Evolutionary conservation across 2,797 vertebrate genomes (phyloP).

Genomic region (Pantherophis alleghaniensis): DNA sequence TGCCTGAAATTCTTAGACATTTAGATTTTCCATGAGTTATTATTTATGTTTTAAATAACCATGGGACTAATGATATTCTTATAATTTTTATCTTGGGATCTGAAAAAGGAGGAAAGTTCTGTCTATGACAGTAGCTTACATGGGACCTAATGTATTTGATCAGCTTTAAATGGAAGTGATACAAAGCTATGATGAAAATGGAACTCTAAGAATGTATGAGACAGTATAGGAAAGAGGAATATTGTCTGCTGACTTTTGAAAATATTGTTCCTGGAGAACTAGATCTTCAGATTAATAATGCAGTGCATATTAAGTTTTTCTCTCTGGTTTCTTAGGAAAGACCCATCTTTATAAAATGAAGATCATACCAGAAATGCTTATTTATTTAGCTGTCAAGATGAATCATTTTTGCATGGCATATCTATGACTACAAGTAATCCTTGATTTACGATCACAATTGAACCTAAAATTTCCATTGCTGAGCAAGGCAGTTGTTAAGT

Average conservation of each 20-base stretch:
- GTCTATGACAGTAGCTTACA: neutral
- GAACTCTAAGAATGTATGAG: neutral
- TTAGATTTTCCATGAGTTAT: neutral
- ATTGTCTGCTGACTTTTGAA: slow-evolving; percentile 26
- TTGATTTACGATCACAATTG: neutral
- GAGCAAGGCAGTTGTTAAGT: neutral
- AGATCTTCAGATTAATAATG: neutral
- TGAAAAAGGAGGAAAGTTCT: neutral
- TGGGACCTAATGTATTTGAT: slow-evolving; percentile 10
- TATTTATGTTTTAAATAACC: neutral
- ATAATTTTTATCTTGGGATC: neutral
- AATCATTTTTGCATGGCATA: neutral
- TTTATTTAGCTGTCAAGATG: neutral
- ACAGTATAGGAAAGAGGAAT: neutral
- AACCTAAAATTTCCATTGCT: neutral
- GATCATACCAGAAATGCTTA: neutral
- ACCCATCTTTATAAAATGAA: neutral
- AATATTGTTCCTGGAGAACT: neutral
- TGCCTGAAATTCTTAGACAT: neutral
- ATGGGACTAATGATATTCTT: neutral
- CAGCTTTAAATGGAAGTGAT: slow-evolving; percentile 12
- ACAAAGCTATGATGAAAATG: slow-evolving; percentile 28
- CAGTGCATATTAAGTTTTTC: neutral
- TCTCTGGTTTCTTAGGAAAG: slow-evolving; percentile 20
- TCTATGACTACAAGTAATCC: slow-evolving; percentile 24